Conservation (phyloP, 1,140 invertebrate genomes). For the Zaprionus capensis region DNA sequence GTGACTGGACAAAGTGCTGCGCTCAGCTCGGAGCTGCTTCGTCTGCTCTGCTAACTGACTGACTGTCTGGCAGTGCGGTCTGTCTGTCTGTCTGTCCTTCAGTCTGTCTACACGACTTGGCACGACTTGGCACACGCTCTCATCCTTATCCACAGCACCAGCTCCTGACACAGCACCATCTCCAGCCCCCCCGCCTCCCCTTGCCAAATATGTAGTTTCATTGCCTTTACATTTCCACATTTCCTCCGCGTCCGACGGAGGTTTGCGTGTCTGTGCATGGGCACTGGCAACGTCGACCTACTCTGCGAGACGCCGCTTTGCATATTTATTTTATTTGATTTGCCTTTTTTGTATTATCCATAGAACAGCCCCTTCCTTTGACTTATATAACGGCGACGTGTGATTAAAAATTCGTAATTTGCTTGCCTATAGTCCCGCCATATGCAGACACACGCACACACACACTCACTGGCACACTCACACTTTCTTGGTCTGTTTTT, state of each 20-base stretch:
- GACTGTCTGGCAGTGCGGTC: slow-evolving; percentile 22
- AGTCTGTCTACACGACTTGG: slow-evolving; percentile 54
- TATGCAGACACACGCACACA: slow-evolving; percentile 1
- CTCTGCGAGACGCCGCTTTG: slow-evolving; percentile 67
- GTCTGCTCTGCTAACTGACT: slow-evolving; percentile 5
- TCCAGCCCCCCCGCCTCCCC: neutral
- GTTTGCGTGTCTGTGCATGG: slow-evolving; percentile 77
- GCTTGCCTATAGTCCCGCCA: slow-evolving; percentile 18
- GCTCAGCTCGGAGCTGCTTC: neutral
- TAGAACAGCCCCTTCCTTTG: slow-evolving; percentile 13
- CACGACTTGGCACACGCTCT: slow-evolving; percentile 59
- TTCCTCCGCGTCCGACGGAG: slow-evolving; percentile 55
- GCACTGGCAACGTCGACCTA: slow-evolving; percentile 60
- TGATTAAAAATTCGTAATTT: slow-evolving; percentile 81
- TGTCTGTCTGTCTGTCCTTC: slow-evolving; percentile 30
- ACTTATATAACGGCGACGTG: slow-evolving; percentile 73
- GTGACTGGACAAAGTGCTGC: slow-evolving; percentile 74
- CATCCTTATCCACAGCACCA: slow-evolving; percentile 15
- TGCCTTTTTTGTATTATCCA: slow-evolving; percentile 42
- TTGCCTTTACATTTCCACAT: slow-evolving; percentile 80
- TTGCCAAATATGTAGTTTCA: slow-evolving; percentile 65
- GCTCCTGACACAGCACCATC: slow-evolving; percentile 9
- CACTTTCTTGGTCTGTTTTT: slow-evolving; percentile 41
- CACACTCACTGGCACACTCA: neutral
- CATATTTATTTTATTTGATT: slow-evolving; percentile 83